Percentiles rank a stretch among this genome's conserved stretches.
Evolutionary conservation across 2,113 vertebrate species (phyloP).

Genomic region (Anoura caudifer): DNA sequence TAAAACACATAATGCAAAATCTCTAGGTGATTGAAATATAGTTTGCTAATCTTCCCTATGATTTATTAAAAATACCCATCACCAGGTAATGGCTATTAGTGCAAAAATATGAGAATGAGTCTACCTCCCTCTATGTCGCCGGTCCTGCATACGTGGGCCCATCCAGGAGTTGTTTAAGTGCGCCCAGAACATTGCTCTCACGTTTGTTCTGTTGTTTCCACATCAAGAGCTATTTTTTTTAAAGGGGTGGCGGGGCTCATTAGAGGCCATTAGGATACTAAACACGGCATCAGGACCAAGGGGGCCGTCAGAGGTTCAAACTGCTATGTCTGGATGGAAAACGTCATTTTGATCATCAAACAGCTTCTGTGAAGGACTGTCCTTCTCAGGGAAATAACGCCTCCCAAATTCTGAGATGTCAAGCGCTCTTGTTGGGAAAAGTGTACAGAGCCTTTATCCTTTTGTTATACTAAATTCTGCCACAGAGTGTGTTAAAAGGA

Average conservation of each 20-base stretch:
- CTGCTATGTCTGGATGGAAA: not conserved
- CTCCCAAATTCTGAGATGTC: not conserved
- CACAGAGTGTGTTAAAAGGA: not conserved
- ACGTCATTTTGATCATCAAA: not conserved
- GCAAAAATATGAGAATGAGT: not conserved
- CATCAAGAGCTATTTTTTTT: not conserved
- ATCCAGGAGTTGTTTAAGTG: not conserved
- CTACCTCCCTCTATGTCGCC: not conserved
- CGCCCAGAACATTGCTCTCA: not conserved
- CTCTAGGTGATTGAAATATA: not conserved
- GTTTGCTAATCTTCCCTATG: not conserved
- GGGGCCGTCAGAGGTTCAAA: slow-evolving; percentile 4
- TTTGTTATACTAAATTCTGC: not conserved
- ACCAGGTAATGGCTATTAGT: not conserved
- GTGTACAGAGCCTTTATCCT: not conserved
- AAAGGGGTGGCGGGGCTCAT: not conserved
- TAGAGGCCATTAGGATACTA: not conserved
- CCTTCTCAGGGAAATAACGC: not conserved
- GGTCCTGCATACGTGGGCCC: not conserved
- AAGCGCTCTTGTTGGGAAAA: not conserved
- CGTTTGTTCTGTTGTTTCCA: not conserved
- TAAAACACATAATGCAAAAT: not conserved
- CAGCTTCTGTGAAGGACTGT: not conserved
- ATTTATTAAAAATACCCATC: not conserved
- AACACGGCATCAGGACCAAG: not conserved